Conservation (phyloP, 2,888 invertebrate species). For the Lochmaea capreae region DNA sequence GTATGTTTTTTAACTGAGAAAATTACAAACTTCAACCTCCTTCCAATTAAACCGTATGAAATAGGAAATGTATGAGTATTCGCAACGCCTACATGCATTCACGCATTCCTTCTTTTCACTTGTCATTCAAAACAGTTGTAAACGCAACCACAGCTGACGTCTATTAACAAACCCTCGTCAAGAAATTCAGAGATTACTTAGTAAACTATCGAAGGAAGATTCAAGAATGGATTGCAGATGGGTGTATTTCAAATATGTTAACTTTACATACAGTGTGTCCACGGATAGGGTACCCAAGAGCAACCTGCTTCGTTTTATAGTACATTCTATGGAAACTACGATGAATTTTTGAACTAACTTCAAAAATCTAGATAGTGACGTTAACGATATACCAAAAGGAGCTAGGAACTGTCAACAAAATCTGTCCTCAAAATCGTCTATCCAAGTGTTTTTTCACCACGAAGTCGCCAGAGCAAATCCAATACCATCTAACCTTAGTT, state of each 20-base stretch:
- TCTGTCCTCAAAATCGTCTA: no score
- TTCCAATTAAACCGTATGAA: neutral
- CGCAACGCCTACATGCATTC: slow-evolving; percentile 2
- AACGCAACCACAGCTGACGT: slow-evolving; percentile 25
- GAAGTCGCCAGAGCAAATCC: no score
- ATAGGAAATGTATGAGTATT: slow-evolving; percentile 10
- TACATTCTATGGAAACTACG: no score
- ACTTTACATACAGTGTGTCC: neutral
- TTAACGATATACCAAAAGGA: no score
- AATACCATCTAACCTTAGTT: no score
- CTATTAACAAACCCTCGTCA: slow-evolving; percentile 26
- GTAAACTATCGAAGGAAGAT: slow-evolving; percentile 17
- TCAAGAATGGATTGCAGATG: neutral
- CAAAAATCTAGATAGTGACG: no score
- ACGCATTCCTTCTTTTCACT: slow-evolving; percentile 20
- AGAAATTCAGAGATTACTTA: slow-evolving; percentile 16
- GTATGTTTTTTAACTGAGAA: neutral
- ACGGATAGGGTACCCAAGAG: no score
- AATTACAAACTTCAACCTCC: slow-evolving; percentile 4
- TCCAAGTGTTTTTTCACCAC: no score
- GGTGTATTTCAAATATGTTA: neutral
- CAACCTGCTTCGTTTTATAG: no score
- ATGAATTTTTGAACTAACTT: no score
- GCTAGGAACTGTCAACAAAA: no score
- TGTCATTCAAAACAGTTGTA: slow-evolving; percentile 22